These are phyloP conservation scores for Melinaea menophilus DNA, from an alignment of 2,888 invertebrate species.

Conservation along the genomic window DNA sequence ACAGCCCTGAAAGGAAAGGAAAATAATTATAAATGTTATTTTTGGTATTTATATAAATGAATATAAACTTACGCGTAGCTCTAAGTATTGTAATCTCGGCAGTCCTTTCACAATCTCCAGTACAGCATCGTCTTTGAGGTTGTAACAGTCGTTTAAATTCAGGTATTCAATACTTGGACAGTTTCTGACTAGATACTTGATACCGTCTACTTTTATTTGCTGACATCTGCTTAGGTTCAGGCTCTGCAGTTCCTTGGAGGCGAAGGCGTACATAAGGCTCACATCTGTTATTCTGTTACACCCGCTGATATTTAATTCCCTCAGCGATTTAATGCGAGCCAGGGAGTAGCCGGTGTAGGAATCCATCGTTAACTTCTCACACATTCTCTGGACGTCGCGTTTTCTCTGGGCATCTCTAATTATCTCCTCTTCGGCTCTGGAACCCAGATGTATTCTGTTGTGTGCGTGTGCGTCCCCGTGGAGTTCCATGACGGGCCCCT, in stretches of 20 bases:
- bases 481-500: conserved; percentile 55
- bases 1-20: conserved; percentile 72
- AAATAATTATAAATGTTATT: not conserved
- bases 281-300: conserved; percentile 86
- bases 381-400: conserved; percentile 79
- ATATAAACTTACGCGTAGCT: conserved; percentile 70
- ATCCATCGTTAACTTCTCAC: conserved; percentile 71
- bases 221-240: conserved; percentile 83
- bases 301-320: conserved; percentile 80
- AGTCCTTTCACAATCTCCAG: conserved; percentile 57
- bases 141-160: conserved; percentile 81
- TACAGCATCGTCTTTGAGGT: conserved; percentile 81
- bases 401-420: conserved; percentile 82
- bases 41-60: conserved; percentile 7
- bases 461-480: conserved; percentile 46
- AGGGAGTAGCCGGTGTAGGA: conserved; percentile 73
- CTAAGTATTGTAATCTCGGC: conserved; percentile 75
- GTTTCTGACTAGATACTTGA: conserved; percentile 79
- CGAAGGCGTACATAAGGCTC: conserved; percentile 82
- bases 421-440: conserved; percentile 83
- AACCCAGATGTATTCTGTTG: conserved; percentile 78
- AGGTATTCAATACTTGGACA: conserved; percentile 84
- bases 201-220: conserved; percentile 81
- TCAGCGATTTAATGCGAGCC: conserved; percentile 73
- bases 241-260: conserved; percentile 79